Evolutionary conservation across 2,888 invertebrate species (phyloP).

Genomic region (Hirtodrosophila duncani): DNA sequence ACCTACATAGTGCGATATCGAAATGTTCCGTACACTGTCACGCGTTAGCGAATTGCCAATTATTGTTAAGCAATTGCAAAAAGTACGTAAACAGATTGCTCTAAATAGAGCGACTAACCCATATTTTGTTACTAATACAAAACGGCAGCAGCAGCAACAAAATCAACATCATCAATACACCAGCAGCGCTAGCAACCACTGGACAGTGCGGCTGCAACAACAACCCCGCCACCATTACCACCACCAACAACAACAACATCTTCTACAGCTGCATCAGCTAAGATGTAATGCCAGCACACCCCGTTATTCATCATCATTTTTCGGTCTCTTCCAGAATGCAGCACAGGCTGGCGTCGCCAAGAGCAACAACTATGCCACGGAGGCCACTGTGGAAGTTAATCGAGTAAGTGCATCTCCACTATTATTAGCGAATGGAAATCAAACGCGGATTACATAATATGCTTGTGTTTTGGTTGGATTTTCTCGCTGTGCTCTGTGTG

Average conservation of each 20-base stretch:
- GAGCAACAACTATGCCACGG: constrained; percentile 78
- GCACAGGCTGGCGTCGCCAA: constrained; percentile 71
- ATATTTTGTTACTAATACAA: constrained; percentile 28
- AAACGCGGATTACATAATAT: constrained; percentile 59
- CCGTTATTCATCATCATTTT: constrained; percentile 74
- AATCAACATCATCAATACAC: constrained; percentile 15
- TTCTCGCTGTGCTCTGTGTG: too few species aligned
- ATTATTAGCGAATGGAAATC: constrained; percentile 1
- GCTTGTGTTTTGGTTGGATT: too few species aligned
- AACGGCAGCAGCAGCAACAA: constrained; percentile 21
- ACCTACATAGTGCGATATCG: constrained; percentile 32
- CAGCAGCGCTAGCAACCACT: constrained; percentile 21
- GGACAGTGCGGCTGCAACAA: constrained; percentile 28
- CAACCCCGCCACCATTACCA: constrained; percentile 29
- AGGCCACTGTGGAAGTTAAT: constrained; percentile 77
- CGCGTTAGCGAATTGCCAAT: constrained; percentile 71
- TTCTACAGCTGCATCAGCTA: constrained; percentile 13
- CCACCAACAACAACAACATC: constrained; percentile 17
- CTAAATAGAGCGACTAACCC: constrained; percentile 17
- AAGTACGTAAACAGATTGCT: constrained; percentile 68
- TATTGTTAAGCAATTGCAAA: constrained; percentile 75
- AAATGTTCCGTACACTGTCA: constrained; percentile 74
- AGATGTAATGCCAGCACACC: constrained; percentile 38
- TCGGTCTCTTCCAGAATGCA: constrained; percentile 76
- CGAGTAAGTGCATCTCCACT: constrained; percentile 68